These are phyloP conservation scores for Morus bassanus DNA, from an alignment of 2,797 vertebrate genomes.

Conservation along the genomic window DNA sequence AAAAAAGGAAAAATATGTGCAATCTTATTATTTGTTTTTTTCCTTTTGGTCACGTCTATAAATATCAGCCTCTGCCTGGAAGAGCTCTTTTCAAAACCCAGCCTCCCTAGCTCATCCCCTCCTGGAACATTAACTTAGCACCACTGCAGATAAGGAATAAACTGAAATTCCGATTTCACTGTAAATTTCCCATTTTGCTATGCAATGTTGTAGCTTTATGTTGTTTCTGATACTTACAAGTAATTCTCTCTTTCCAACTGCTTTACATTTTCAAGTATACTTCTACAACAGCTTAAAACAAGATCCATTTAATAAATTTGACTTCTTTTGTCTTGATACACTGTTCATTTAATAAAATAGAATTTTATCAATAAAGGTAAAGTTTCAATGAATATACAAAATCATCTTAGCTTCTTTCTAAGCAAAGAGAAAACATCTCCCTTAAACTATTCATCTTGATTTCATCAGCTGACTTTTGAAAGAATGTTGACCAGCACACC, in stretches of 20 bases:
- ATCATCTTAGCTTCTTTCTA: neutral
- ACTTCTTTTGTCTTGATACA: neutral
- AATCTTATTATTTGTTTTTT: neutral
- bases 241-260: neutral
- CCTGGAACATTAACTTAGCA: neutral
- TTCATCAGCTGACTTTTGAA: neutral
- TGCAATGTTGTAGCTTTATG: neutral
- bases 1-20: neutral
- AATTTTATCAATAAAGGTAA: neutral
- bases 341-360: neutral
- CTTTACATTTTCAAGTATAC: neutral
- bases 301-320: neutral
- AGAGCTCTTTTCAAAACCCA: neutral
- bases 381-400: neutral
- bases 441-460: neutral
- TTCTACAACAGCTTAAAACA: neutral
- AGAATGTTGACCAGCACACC: neutral
- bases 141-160: neutral
- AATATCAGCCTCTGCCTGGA: neutral
- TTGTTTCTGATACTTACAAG: neutral
- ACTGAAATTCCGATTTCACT: neutral
- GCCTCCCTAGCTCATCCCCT: neutral
- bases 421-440: neutral
- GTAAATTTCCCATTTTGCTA: neutral
- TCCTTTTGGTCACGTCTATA: neutral